Evolutionary conservation across 2,113 vertebrate species (phyloP).

Genomic region (Istiophorus platypterus): DNA sequence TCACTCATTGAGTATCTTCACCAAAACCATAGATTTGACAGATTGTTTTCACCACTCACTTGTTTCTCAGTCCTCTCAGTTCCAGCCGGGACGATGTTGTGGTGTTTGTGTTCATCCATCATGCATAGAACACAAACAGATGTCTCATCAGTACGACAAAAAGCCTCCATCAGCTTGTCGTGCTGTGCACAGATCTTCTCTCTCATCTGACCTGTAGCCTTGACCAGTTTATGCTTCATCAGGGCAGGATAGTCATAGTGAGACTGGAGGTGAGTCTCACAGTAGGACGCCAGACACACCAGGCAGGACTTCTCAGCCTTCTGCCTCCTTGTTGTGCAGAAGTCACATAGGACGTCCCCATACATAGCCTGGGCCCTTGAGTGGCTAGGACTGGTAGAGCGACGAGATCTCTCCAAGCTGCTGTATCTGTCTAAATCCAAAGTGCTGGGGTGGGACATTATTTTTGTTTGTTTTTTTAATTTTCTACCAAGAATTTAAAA

Average conservation of each 20-base stretch:
- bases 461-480: no score
- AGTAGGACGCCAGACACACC: constrained; percentile 95
- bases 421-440: constrained; percentile 84
- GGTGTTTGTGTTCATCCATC: constrained; percentile 87
- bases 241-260: constrained; percentile 94
- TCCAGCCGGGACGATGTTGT: constrained; percentile 83
- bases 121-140: constrained; percentile 85
- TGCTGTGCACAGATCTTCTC: constrained; percentile 86
- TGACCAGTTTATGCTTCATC: constrained; percentile 94
- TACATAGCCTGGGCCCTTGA: constrained; percentile 67
- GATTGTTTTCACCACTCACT: constrained; percentile 61
- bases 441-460: constrained; percentile 75
- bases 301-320: constrained; percentile 94
- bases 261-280: constrained; percentile 92
- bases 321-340: constrained; percentile 92
- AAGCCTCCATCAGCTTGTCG: constrained; percentile 86
- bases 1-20: background rate
- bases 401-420: constrained; percentile 85
- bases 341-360: constrained; percentile 87
- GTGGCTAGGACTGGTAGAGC: constrained; percentile 79
- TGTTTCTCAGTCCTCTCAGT: constrained; percentile 86
- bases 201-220: constrained; percentile 85
- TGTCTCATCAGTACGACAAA: constrained; percentile 84
- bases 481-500: constrained; percentile 1
- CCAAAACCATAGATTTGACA: background rate